Conservation (phyloP, 1,140 invertebrate genomes). For the Drosophila suzukii region DNA sequence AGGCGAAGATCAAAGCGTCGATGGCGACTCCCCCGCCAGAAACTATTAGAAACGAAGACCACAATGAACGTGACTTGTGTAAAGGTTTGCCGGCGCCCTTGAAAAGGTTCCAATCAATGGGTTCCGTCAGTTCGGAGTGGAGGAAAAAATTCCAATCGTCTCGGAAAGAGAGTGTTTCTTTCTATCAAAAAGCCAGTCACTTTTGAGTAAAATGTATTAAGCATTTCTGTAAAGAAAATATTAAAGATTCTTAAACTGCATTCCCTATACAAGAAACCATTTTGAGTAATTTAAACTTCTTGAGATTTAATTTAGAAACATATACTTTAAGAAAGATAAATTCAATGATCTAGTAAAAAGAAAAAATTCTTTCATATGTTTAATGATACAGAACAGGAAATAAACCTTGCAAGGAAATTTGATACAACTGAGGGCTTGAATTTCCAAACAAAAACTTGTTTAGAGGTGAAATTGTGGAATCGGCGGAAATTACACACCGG, state of each 20-base stretch:
- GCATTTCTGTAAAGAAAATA: not conserved
- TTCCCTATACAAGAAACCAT: too few species aligned
- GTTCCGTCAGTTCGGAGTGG: constrained; percentile 2
- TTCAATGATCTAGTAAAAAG: too few species aligned
- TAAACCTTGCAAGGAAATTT: not conserved
- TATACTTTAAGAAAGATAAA: too few species aligned
- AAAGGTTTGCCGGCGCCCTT: constrained; percentile 20
- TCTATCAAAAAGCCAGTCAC: not conserved
- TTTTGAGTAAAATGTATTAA: not conserved
- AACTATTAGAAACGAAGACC: constrained; percentile 24
- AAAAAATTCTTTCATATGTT: too few species aligned
- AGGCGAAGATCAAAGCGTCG: constrained; percentile 16
- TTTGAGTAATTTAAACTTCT: too few species aligned
- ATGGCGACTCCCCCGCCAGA: constrained; percentile 19
- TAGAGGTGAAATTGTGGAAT: constrained; percentile 5
- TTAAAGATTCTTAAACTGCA: too few species aligned
- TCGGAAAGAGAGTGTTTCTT: not conserved
- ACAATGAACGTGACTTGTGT: constrained; percentile 44
- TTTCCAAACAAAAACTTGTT: not conserved
- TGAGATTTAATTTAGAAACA: too few species aligned
- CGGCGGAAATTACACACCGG: constrained; percentile 8
- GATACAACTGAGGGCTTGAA: not conserved
- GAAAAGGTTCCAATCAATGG: constrained; percentile 24
- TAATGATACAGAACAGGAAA: not conserved
- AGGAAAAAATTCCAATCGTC: not conserved